Evolutionary conservation across 2,888 invertebrate genomes (phyloP).

Genomic region (Geotrupes spiniger): DNA sequence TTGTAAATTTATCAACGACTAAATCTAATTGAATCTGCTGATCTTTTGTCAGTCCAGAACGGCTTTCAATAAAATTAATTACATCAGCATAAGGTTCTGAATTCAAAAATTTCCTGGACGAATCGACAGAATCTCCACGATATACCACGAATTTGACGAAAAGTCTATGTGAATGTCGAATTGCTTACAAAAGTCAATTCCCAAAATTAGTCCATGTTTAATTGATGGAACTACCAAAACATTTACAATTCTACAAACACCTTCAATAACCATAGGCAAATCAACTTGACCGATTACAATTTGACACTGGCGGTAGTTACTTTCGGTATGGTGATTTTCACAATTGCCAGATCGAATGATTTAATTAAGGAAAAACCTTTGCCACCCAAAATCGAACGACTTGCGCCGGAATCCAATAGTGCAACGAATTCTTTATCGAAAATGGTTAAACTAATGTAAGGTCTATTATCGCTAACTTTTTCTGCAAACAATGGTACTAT

Average conservation of each 20-base stretch:
- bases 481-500: not conserved
- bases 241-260: not conserved
- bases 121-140: too few species aligned
- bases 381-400: not conserved
- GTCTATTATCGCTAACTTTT: not conserved
- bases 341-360: not conserved
- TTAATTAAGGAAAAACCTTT: not conserved
- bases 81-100: too few species aligned
- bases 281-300: not conserved
- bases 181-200: not conserved
- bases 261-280: not conserved
- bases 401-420: not conserved
- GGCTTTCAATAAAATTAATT: too few species aligned
- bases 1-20: too few species aligned
- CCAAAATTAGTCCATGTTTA: not conserved
- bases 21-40: too few species aligned
- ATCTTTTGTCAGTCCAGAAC: too few species aligned
- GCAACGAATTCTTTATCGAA: not conserved
- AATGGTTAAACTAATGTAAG: not conserved
- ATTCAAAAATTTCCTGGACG: too few species aligned
- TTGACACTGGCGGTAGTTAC: not conserved
- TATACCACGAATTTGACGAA: not conserved
- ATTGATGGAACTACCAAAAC: not conserved
- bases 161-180: not conserved
- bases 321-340: not conserved